phyloP scores from a whole-genome alignment of 1,140 invertebrate genomes.

The Samia ricini region DNA sequence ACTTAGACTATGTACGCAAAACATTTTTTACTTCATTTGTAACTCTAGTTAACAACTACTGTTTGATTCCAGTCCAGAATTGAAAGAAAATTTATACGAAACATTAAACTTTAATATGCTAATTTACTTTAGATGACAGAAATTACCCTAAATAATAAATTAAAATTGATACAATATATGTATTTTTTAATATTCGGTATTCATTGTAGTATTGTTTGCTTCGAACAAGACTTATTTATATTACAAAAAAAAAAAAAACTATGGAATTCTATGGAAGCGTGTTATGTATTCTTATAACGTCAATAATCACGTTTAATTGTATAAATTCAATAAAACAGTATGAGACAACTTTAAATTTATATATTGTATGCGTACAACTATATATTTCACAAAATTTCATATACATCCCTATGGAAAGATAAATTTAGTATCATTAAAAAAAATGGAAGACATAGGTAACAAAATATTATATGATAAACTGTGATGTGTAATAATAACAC shows the following conservation, averaged over 20 bases:
- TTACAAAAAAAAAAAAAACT: background rate
- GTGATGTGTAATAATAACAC: constrained; percentile 2
- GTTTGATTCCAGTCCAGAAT: background rate
- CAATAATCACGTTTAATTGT: background rate
- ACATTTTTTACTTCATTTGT: background rate
- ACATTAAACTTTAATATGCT: background rate
- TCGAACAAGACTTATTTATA: no score
- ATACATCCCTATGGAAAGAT: background rate
- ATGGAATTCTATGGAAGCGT: background rate
- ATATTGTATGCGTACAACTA: background rate
- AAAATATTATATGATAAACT: background rate
- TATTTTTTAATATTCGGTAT: no score
- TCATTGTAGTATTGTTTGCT: no score
- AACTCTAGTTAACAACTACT: background rate
- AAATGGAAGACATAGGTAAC: constrained; percentile 6
- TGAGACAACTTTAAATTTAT: background rate
- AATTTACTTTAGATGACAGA: background rate
- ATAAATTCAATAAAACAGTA: background rate
- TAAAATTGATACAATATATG: background rate
- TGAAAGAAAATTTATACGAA: background rate
- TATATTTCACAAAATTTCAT: background rate
- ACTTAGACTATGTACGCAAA: background rate
- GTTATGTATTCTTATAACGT: background rate
- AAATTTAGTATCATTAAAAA: background rate
- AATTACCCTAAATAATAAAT: background rate